A percentile compares a stretch with the other conserved stretches of the same genome.
These are phyloP conservation scores for Cebus imitator DNA, from an alignment of 2,113 vertebrate genomes.

Conservation along the genomic window DNA sequence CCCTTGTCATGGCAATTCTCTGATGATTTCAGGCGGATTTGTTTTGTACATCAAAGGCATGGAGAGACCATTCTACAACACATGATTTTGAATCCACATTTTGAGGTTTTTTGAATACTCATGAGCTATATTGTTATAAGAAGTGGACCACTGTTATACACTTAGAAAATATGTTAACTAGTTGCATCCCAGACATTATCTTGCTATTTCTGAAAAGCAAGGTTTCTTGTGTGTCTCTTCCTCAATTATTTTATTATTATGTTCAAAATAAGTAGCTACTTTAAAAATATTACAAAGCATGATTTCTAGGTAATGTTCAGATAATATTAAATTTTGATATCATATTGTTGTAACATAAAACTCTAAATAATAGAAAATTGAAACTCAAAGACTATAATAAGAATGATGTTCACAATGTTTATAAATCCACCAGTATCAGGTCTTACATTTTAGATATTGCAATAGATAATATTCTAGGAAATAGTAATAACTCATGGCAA, in stretches of 20 bases:
- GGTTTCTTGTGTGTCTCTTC: not conserved
- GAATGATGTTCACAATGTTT: not conserved
- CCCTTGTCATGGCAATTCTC: slow-evolving; percentile 84
- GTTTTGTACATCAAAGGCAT: slow-evolving; percentile 88
- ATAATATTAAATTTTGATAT: not conserved
- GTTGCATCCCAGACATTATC: slow-evolving; percentile 3
- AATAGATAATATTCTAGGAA: not conserved
- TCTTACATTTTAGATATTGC: not conserved
- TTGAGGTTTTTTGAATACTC: slow-evolving; percentile 84
- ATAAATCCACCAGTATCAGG: not conserved
- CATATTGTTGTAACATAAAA: not conserved
- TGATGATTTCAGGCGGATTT: slow-evolving; percentile 86
- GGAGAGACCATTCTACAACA: slow-evolving; percentile 79
- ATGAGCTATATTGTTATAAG: slow-evolving; percentile 74
- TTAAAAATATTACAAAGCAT: not conserved
- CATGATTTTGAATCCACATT: slow-evolving; percentile 77
- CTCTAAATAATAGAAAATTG: not conserved
- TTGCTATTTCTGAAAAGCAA: slow-evolving; percentile 72
- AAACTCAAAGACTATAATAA: not conserved
- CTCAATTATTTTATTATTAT: not conserved
- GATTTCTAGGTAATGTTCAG: not conserved
- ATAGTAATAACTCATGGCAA: not conserved
- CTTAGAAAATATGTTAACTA: slow-evolving; percentile 58
- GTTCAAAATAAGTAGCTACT: not conserved
- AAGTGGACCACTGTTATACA: slow-evolving; percentile 39